Conservation (phyloP, 2,888 invertebrate genomes). For the Hofmannophila pseudospretella region DNA sequence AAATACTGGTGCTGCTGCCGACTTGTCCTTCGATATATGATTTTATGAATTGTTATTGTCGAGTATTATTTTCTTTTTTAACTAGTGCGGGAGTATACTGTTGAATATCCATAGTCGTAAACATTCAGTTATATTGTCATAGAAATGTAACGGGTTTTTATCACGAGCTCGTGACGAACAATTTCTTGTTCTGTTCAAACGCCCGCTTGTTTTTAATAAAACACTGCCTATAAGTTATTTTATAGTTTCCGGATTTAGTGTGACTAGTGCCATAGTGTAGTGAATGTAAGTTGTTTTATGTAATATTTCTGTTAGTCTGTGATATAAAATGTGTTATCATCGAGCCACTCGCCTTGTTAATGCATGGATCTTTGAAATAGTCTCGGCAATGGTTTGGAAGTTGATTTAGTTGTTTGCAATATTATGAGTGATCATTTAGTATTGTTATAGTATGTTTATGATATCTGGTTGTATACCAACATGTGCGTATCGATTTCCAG, state of each 20-base stretch:
- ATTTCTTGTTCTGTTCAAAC: conserved; percentile 4
- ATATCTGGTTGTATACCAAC: too few species aligned
- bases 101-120: conserved; percentile 58
- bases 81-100: conserved; percentile 58
- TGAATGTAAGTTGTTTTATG: conserved; percentile 50
- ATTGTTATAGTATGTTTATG: too few species aligned
- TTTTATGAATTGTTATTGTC: conserved; percentile 67
- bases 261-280: conserved; percentile 72
- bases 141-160: conserved; percentile 65
- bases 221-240: conserved; percentile 44
- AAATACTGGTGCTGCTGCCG: conserved; percentile 52
- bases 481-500: too few species aligned
- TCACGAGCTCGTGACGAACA: conserved; percentile 1
- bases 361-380: conserved; percentile 23
- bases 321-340: conserved; percentile 61
- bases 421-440: too few species aligned
- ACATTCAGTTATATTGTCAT: conserved; percentile 68
- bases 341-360: conserved; percentile 54
- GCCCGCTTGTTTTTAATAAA: conserved; percentile 18
- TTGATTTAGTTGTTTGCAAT: too few species aligned
- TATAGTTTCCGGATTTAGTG: conserved; percentile 49
- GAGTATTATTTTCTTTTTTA: conserved; percentile 65
- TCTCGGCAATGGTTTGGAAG: conserved; percentile 17
- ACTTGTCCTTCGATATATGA: conserved; percentile 50
- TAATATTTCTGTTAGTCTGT: conserved; percentile 71